A percentile compares a stretch with the other conserved stretches of the same genome.
Conservation (phyloP, 2,888 invertebrate genomes). For the Peribatodes rhomboidaria region DNA sequence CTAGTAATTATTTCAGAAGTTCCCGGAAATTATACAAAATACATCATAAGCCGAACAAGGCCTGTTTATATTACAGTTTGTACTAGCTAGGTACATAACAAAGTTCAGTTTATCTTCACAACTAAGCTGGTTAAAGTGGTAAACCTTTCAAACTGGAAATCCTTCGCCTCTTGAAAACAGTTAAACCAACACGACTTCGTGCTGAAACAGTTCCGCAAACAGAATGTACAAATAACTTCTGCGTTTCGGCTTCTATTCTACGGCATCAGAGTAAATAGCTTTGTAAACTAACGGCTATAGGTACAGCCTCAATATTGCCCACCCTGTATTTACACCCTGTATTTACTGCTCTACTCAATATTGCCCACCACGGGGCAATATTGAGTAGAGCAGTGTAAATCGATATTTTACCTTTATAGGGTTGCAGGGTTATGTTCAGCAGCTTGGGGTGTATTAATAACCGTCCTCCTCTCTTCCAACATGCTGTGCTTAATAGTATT, state of each 20-base stretch:
- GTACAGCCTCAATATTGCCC: no score
- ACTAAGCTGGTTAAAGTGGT: background rate
- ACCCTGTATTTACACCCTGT: no score
- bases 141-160: slow-evolving; percentile 18
- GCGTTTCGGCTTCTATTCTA: slow-evolving; percentile 9
- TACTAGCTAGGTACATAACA: slow-evolving; percentile 4
- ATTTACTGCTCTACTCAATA: no score
- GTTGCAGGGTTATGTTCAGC: no score
- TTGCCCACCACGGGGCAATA: no score
- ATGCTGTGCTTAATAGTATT: no score
- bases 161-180: slow-evolving; percentile 21
- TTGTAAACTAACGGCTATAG: background rate
- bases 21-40: no score
- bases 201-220: slow-evolving; percentile 15
- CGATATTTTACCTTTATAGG: no score
- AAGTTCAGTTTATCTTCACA: slow-evolving; percentile 7
- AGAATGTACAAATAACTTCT: slow-evolving; percentile 19
- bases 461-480: no score
- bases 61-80: background rate
- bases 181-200: slow-evolving; percentile 24
- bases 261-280: background rate
- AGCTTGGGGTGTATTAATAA: no score
- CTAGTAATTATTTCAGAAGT: no score
- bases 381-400: no score
- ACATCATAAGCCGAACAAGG: background rate